phyloP scores from a whole-genome alignment of 2,797 vertebrate genomes.

The Aulostomus chinensis region DNA sequence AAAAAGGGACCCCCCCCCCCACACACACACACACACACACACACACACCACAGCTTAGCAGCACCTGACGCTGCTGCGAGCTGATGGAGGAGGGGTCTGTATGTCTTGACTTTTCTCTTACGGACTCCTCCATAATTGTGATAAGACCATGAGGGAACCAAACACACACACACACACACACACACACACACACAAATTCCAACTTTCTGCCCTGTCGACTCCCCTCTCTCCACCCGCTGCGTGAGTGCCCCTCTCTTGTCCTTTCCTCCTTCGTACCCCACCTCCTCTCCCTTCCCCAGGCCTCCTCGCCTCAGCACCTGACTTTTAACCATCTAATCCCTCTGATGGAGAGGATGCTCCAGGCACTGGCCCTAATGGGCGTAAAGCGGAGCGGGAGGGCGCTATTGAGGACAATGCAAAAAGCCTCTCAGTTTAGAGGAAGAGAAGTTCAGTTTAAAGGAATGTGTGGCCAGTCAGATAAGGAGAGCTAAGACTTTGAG shows the following conservation, averaged over 20 bases:
- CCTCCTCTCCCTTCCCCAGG: constrained; percentile 36
- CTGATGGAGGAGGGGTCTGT: constrained; percentile 3
- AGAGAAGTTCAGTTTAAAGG: no score
- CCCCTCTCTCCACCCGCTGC: constrained; percentile 40
- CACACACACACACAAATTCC: constrained; percentile 23
- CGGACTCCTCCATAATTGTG: constrained; percentile 15
- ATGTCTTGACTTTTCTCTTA: neutral
- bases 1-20: neutral
- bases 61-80: constrained; percentile 31
- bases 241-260: constrained; percentile 44
- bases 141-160: constrained; percentile 25
- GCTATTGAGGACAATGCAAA: no score
- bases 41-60: no score
- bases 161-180: constrained; percentile 12
- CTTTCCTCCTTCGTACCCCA: constrained; percentile 2
- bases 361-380: constrained; percentile 51
- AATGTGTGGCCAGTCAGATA: no score
- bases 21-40: no score
- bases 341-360: constrained; percentile 35
- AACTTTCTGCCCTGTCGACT: constrained; percentile 63
- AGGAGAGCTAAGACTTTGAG: no score
- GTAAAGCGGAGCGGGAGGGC: constrained; percentile 21
- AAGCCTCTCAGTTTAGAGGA: no score
- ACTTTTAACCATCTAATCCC: constrained; percentile 78
- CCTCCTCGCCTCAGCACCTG: constrained; percentile 64